A percentile compares a stretch with the other conserved stretches of the same genome.
phyloP scores from a whole-genome alignment of 2,888 invertebrate genomes.

The Steinernema scapterisci region DNA sequence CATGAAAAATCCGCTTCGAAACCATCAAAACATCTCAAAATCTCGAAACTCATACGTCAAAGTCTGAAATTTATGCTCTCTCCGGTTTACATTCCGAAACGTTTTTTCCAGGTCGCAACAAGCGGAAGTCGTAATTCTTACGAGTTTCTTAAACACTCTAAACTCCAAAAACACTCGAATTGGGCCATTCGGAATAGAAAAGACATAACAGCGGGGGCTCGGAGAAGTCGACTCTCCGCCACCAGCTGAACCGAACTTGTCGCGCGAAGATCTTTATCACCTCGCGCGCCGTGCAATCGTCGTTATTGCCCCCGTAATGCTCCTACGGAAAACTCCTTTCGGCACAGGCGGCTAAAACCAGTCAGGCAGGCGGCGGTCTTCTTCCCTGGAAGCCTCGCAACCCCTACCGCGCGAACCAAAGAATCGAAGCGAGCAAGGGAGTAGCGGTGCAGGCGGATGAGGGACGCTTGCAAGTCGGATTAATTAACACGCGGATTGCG shows the following conservation, averaged over 20 bases:
- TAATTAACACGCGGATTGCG: conserved; percentile 23
- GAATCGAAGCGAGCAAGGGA: background rate
- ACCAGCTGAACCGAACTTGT: background rate
- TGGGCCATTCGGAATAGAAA: background rate
- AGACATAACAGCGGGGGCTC: background rate
- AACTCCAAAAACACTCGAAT: background rate
- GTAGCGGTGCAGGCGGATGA: background rate
- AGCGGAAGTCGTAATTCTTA: too few relatives aligned
- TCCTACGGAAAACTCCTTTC: background rate
- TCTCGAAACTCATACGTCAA: too few relatives aligned
- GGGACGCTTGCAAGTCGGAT: conserved; percentile 23
- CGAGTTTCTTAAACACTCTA: background rate
- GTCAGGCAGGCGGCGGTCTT: background rate
- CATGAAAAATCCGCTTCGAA: too few relatives aligned
- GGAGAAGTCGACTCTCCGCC: background rate
- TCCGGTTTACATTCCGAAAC: too few relatives aligned
- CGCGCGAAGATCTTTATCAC: conserved; percentile 27
- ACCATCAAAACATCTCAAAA: too few relatives aligned
- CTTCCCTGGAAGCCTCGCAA: too few relatives aligned
- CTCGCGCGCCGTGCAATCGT: background rate
- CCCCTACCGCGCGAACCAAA: too few relatives aligned
- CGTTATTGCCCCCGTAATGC: conserved; percentile 10
- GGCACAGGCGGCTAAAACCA: conserved; percentile 15
- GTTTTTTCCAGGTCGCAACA: too few relatives aligned
- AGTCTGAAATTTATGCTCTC: too few relatives aligned